Evolutionary conservation across 2,797 vertebrate genomes (phyloP), one percentile per base, ranked within the genome.

Genomic region (Gambusia yucatana): DNA sequence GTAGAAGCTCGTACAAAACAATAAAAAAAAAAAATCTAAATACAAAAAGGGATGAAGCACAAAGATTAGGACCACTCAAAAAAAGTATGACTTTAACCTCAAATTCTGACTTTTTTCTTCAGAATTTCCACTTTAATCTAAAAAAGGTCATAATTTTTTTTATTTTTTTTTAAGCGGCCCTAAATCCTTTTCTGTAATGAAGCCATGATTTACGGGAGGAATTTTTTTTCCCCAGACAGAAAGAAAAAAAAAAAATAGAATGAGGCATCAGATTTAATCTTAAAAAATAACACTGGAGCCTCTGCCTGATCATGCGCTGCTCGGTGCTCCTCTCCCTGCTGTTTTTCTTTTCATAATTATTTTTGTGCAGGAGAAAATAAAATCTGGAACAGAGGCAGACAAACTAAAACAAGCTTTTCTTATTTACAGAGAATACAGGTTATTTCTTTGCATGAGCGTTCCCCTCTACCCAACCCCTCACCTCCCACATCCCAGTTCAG

Each of bases 391-490:
- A 22, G 75, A 90, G 87, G 80, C 80, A 76, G 83, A 86, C 73
- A 86, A 89, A 82, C 83, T 86, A 87, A 93, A 89, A 93, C 80
- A 87, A 91, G 85, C 87, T 73, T 86, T 91, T 92, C 79, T 81
- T 95, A 94, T 95, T 95, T 95, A 96, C 94, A 96, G 0, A 92
- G 87, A 90, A 87, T 89, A 93, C 81, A 93, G 79, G 87, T n/a
- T 80, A 77, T 83, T 81, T 89, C 63, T 84, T 91, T 90, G 88
- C 84, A 88, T 91, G 72, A 83, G 77, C 80, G 47, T 82, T 76
- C 75, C 77, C 78, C 79, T 7, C 55, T 46, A 77, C 55, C 4
- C 55, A 14, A 30, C 55, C 28, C 13, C 55, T 28, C 25, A 11
- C 55, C 11, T 28, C 28, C 20, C 2, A 4, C 7, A 72, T 77